Evolutionary conservation across 1,140 invertebrate species (phyloP), one percentile per base, ranked within the genome.

Genomic region (Oncopeltus fasciatus): DNA sequence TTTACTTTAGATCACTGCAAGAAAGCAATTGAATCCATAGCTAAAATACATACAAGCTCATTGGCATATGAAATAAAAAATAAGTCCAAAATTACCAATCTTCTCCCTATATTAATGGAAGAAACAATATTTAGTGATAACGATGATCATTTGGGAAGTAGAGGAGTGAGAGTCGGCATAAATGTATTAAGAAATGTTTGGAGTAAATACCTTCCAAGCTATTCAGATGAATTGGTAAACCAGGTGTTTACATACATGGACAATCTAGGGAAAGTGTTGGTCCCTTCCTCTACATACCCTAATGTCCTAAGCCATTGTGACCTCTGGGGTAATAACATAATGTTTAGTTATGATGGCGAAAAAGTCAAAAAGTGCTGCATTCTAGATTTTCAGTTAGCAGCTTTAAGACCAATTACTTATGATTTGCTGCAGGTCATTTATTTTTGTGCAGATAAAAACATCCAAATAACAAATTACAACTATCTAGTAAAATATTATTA

Each of bases 321-420:
- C 26, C 16, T 62, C 5, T 62, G 61, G 61, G 20, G 3, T 20
- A 64, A 60, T 28, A 64, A 64, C n/a, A 56, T 59, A 21, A 59
- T 64, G 62, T 59, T 59, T 33, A 49, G 44, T 20, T 53, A 64
- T 24, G 26, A 56, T 26, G 9, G 11, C 16, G 11, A 53, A 14
- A 18, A 26, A 24, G 28, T 31, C 24, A 1, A 2, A 49, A 18
- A 28, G 51, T 21, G n/a, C n/a, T 27, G 31, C 56, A 26, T 59
- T 9, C 26, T 58, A 11, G 61, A 62, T 29, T 62, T 57, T 27
- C 61, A 62, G 29, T 29, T 62, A 2, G 1, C 20, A n/a, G 28
- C 29, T 14, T 62, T 58, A 24, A 44, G 20, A 12, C 31, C 31
- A 1, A 21, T 29, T 9, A 24, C 53, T 11, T 56, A 31, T 20